Conservation (phyloP, 2,888 invertebrate genomes). For the Drosophila meridionalis region DNA sequence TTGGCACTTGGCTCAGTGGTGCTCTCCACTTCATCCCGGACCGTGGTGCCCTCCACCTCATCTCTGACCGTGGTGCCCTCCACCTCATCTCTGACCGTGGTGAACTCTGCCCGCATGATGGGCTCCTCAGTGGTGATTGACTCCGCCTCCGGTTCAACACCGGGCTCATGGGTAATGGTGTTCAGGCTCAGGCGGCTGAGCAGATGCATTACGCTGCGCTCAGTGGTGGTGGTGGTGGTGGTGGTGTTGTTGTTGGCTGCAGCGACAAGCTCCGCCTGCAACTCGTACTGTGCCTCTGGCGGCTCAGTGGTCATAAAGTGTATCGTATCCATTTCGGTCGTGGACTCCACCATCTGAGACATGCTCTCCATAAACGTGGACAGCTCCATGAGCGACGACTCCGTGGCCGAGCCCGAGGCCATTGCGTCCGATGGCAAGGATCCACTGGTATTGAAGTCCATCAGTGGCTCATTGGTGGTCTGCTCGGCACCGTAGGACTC, state of each 20-base stretch:
- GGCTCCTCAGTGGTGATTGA: conserved; percentile 1
- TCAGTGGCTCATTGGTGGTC: background rate
- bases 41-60: conserved; percentile 1
- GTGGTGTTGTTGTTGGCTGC: background rate
- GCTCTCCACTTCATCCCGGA: background rate
- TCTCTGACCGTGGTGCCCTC: background rate
- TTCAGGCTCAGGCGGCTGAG: conserved; percentile 16
- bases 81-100: background rate
- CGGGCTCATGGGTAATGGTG: conserved; percentile 1
- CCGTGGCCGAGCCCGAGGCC: background rate
- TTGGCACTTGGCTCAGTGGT: background rate
- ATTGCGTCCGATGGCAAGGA: background rate
- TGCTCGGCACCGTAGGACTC: background rate
- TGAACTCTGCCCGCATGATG: background rate
- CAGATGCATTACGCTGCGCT: background rate
- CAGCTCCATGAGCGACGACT: background rate
- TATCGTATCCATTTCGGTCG: background rate
- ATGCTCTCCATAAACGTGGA: conserved; percentile 16
- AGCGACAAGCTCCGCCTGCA: background rate
- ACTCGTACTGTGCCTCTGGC: background rate
- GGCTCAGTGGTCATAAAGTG: background rate
- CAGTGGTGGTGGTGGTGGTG: background rate
- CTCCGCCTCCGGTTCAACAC: background rate
- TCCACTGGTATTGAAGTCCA: conserved; percentile 12
- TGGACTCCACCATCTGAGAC: conserved; percentile 17